Percentiles rank a stretch among this genome's conserved stretches.
phyloP scores from a whole-genome alignment of 2,113 vertebrate genomes.

The Carassius gibelio region DNA sequence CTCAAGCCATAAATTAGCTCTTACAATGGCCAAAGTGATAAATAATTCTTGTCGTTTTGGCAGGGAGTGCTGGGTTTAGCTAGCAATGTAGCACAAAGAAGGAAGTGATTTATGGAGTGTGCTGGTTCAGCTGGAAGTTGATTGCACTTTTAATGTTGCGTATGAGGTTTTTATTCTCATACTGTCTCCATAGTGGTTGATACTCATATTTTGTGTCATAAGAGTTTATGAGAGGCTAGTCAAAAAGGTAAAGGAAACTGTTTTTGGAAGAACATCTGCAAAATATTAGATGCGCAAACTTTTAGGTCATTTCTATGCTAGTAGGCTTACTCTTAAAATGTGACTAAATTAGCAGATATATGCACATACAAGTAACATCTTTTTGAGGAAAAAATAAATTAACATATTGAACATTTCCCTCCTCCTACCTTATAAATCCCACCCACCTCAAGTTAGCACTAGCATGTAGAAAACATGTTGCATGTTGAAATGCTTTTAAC shows the following conservation, averaged over 20 bases:
- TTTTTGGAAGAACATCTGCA: not conserved
- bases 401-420: not conserved
- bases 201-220: not conserved
- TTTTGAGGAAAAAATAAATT: not conserved
- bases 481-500: not conserved
- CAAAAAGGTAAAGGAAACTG: not conserved
- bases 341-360: not conserved
- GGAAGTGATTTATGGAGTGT: conserved; percentile 61
- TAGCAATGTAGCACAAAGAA: conserved; percentile 1
- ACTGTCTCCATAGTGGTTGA: conserved; percentile 44
- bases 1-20: conserved; percentile 45
- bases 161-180: conserved; percentile 65
- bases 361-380: not conserved
- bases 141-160: conserved; percentile 62
- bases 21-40: conserved; percentile 49
- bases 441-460: not conserved
- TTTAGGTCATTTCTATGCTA: not conserved
- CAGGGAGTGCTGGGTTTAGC: conserved; percentile 30
- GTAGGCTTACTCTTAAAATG: not conserved
- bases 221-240: not conserved
- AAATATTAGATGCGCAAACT: not conserved
- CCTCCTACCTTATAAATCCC: not conserved
- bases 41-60: conserved; percentile 22
- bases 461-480: not conserved
- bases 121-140: conserved; percentile 51